Evolutionary conservation across 2,888 invertebrate species (phyloP), one percentile per base, ranked within the genome.

Genomic region (Chrysodeixis includens): DNA sequence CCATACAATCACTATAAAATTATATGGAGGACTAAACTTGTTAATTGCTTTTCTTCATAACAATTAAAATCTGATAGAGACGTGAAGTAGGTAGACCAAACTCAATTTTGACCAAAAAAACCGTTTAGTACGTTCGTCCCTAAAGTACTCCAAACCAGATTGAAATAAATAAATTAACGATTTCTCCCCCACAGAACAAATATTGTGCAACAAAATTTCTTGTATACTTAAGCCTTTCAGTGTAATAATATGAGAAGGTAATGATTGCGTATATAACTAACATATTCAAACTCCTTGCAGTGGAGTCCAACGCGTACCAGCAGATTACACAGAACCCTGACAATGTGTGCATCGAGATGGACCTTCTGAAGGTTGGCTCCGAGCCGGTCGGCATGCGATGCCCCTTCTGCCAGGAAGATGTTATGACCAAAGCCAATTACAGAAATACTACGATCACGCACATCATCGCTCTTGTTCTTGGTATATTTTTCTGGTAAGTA

Each of bases 351-450:
- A 92, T 95, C 18, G 94, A 95, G 80, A 90, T 94, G 92, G 95
- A 95, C 60, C 77, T 95, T 4, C 76, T 94, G 44, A 90, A 91
- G 49, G 94, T 94, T 0, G 95, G 95, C 0, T 94, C 94, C 4
- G 94, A 94, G 77, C 94, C 95, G 0, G 92, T 94, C 26, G 94
- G 94, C 14, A 91, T 94, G 88, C 88, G 91, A 3, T 95, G 95
- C 68, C 93, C 94, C 0, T 81, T 90, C 73, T 95, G 95, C 71
- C 88, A 89, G 8, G 94, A 94, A 66, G 94, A 95, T 64, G 84
- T 94, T 55, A 94, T 94, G 94, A 94, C 94, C 2, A 86, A 73
- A 56, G 94, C 92, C 1, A 74, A 84, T 0, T 94, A 94, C 64
- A 90, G 71, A 62, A 93, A 88, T 60, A 87, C 90, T 4, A 85